Conservation (phyloP, 2,888 invertebrate genomes). For the Sceliomorpha sp. region DNA sequence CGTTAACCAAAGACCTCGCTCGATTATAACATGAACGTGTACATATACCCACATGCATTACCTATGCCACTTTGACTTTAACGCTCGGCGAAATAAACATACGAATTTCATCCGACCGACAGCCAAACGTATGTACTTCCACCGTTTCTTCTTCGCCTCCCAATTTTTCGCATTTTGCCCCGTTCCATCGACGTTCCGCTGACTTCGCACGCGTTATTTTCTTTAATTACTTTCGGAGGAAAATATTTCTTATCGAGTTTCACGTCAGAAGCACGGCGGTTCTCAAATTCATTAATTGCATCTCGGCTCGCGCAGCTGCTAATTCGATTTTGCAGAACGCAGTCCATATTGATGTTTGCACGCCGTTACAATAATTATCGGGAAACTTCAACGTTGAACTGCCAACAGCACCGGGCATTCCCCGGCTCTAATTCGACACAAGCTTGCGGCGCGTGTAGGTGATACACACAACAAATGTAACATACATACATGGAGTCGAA, state of each 20-base stretch:
- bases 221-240: constrained; percentile 45
- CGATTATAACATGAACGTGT: constrained; percentile 59
- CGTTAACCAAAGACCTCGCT: constrained; percentile 72
- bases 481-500: constrained; percentile 41
- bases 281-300: constrained; percentile 77
- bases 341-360: constrained; percentile 72
- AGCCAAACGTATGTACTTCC: not conserved
- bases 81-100: constrained; percentile 3
- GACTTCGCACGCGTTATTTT: no score
- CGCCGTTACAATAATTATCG: constrained; percentile 72
- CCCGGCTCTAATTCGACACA: constrained; percentile 47
- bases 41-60: constrained; percentile 57
- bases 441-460: not conserved
- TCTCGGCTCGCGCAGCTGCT: constrained; percentile 65
- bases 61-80: constrained; percentile 30
- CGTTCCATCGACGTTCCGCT: no score
- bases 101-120: constrained; percentile 1
- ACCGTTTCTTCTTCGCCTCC: no score
- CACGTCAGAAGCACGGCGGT: constrained; percentile 72
- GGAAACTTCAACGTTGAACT: constrained; percentile 20
- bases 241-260: constrained; percentile 65
- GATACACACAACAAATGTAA: constrained; percentile 27
- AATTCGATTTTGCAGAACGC: constrained; percentile 77
- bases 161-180: no score
- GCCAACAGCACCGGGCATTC: constrained; percentile 36